phyloP scores from a whole-genome alignment of 2,888 invertebrate species.

The Odontomyia ornata region DNA sequence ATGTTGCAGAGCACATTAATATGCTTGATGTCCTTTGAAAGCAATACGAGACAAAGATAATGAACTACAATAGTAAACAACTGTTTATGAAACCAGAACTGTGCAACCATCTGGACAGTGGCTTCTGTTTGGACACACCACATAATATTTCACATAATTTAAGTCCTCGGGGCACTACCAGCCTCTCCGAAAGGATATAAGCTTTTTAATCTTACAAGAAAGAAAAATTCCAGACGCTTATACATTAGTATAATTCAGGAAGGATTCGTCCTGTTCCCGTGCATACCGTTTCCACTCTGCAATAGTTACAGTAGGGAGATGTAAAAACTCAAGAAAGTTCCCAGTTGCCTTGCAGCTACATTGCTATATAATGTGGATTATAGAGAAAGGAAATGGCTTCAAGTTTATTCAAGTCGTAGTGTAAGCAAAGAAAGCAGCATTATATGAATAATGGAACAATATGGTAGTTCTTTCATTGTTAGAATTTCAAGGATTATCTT shows the following conservation, averaged over 20 bases:
- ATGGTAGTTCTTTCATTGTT: conserved; percentile 3
- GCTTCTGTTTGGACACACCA: too few species aligned
- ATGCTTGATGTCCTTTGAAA: too few species aligned
- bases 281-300: too few species aligned
- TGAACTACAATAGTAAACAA: too few species aligned
- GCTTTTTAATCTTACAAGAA: neutral
- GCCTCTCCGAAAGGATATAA: too few species aligned
- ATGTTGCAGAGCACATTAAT: too few species aligned
- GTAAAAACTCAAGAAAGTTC: conserved; percentile 14
- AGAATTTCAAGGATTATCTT: neutral
- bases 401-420: neutral
- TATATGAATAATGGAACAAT: conserved; percentile 34
- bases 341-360: neutral
- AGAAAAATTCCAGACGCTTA: conserved; percentile 9
- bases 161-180: too few species aligned
- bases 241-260: conserved; percentile 1
- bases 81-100: too few species aligned
- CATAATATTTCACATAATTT: too few species aligned
- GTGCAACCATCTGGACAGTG: too few species aligned
- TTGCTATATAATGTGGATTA: neutral
- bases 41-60: too few species aligned
- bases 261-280: too few species aligned
- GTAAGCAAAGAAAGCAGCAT: neutral
- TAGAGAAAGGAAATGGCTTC: neutral
- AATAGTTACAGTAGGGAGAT: neutral